Percentiles rank a stretch among this genome's conserved stretches.
Evolutionary conservation across 1,140 invertebrate species (phyloP).

Genomic region (Nephila pilipes): DNA sequence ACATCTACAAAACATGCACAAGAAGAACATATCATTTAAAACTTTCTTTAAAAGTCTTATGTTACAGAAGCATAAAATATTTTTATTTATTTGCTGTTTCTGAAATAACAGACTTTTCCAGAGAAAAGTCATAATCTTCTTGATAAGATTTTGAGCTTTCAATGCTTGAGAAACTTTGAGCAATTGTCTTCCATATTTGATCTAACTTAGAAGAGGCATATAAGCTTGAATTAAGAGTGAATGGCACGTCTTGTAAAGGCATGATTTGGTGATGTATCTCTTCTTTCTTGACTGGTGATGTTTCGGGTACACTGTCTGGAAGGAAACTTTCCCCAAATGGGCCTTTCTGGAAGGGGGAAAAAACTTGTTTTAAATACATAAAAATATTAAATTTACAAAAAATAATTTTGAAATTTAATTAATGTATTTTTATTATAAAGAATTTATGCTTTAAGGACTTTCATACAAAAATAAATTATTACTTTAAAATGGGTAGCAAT

Average conservation of each 20-base stretch:
- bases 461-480: too few relatives aligned
- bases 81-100: conserved; percentile 65
- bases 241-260: conserved; percentile 71
- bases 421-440: too few relatives aligned
- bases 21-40: neutral
- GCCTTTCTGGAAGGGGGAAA: conserved; percentile 3
- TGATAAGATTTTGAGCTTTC: conserved; percentile 29
- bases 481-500: too few relatives aligned
- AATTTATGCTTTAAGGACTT: too few relatives aligned
- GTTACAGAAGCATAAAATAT: neutral
- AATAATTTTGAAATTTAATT: neutral
- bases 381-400: neutral
- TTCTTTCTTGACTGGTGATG: conserved; percentile 21
- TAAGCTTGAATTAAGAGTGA: conserved; percentile 51
- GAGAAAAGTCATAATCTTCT: conserved; percentile 69
- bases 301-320: conserved; percentile 13
- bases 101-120: conserved; percentile 72
- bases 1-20: neutral
- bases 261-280: conserved; percentile 58
- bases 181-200: conserved; percentile 57
- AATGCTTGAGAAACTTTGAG: conserved; percentile 46
- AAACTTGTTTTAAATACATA: neutral
- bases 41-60: neutral
- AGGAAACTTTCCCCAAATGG: conserved; percentile 46
- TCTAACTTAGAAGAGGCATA: conserved; percentile 63